Evolutionary conservation across 2,797 vertebrate genomes (phyloP).

Genomic region (Crax fasciolata): DNA sequence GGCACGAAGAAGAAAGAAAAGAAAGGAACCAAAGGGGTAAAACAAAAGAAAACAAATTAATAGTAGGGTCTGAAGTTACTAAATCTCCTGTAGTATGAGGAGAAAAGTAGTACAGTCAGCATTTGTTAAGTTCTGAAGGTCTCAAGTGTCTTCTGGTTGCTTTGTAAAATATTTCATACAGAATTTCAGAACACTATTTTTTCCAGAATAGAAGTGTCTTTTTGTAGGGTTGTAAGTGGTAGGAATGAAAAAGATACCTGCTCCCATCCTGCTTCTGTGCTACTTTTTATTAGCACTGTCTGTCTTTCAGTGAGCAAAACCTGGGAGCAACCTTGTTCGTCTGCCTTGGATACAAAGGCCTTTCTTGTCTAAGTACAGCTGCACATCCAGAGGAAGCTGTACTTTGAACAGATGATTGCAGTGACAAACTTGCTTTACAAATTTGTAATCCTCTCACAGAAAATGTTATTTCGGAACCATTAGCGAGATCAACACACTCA

Average conservation of each 20-base stretch:
- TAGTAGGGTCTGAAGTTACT: neutral
- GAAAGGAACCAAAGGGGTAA: neutral
- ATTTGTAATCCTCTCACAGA: neutral
- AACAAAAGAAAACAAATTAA: neutral
- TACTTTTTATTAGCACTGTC: neutral
- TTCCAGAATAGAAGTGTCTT: neutral
- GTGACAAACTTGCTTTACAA: neutral
- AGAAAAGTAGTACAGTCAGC: neutral
- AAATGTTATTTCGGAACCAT: neutral
- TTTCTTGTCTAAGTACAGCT: neutral
- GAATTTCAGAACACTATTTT: neutral
- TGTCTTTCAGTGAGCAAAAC: neutral
- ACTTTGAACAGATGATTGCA: neutral
- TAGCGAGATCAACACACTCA: neutral
- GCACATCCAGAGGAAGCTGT: neutral
- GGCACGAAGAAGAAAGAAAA: neutral
- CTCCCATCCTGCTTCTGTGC: neutral
- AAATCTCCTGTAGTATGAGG: neutral
- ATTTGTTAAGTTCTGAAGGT: neutral
- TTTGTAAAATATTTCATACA: neutral
- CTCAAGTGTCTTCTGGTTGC: neutral
- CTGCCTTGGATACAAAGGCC: neutral
- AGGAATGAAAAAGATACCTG: neutral
- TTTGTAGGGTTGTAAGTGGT: neutral
- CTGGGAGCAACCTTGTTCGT: neutral